Percentiles rank a stretch among this genome's conserved stretches.
phyloP scores from a whole-genome alignment of 2,888 invertebrate genomes.

The Geotrupes spiniger region DNA sequence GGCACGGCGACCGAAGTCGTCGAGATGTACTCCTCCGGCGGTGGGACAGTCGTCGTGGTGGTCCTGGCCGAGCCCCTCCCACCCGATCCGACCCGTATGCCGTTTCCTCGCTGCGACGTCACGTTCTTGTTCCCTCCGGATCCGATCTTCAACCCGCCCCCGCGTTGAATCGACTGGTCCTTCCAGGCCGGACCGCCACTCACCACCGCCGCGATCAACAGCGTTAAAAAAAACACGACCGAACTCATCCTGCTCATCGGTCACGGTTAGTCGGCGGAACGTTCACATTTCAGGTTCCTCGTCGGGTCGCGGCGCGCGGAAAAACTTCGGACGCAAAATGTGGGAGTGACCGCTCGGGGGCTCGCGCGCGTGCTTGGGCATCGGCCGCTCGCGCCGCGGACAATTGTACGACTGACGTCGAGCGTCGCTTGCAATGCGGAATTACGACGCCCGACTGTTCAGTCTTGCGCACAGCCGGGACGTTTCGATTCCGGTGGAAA shows the following conservation, averaged over 20 bases:
- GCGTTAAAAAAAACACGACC: conserved; percentile 42
- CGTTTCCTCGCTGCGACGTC: conserved; percentile 42
- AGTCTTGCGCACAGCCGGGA: conserved; percentile 33
- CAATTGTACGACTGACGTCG: conserved; percentile 33
- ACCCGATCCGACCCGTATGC: conserved; percentile 43
- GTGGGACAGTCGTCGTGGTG: conserved; percentile 34
- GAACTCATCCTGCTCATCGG: conserved; percentile 38
- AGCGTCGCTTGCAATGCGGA: conserved; percentile 41
- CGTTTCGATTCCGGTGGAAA: conserved; percentile 4
- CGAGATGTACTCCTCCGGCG: conserved; percentile 43
- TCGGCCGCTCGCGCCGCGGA: conserved; percentile 27
- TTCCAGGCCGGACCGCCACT: conserved; percentile 50
- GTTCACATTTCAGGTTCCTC: too few relatives aligned
- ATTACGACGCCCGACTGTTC: conserved; percentile 40
- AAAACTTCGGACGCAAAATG: conserved; percentile 15
- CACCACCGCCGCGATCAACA: conserved; percentile 45
- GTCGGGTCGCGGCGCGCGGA: too few relatives aligned
- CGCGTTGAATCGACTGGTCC: conserved; percentile 43
- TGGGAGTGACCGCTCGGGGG: conserved; percentile 28
- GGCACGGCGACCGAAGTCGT: conserved; percentile 16
- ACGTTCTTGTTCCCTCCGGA: conserved; percentile 38
- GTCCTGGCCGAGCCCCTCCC: conserved; percentile 28
- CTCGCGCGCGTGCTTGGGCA: conserved; percentile 13
- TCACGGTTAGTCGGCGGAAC: too few relatives aligned
- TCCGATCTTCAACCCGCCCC: conserved; percentile 45